Conservation (phyloP, 1,140 invertebrate genomes). For the Eupristina koningsbergeri region DNA sequence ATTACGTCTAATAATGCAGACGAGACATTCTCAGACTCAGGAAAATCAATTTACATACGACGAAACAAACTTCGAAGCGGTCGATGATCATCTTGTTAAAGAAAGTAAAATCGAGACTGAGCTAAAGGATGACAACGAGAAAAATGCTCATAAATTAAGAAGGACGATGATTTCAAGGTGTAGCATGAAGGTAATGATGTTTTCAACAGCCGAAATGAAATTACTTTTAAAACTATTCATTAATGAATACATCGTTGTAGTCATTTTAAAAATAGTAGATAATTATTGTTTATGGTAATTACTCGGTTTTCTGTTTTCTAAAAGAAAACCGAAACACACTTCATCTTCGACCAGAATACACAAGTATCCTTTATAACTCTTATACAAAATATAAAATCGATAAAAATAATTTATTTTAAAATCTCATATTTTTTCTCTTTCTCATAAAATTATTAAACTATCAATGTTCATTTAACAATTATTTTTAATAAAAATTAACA, state of each 20-base stretch:
- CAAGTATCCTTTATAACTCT: no score
- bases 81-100: conserved; percentile 54
- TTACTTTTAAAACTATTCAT: neutral
- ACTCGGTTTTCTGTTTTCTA: no score
- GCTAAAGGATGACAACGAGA: neutral
- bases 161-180: conserved; percentile 18
- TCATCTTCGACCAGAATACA: no score
- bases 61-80: conserved; percentile 11
- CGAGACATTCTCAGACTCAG: conserved; percentile 46
- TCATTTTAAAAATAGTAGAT: neutral
- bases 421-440: no score
- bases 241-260: neutral
- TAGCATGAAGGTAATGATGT: conserved; percentile 10
- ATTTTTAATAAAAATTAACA: no score
- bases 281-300: neutral
- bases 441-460: no score
- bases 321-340: no score
- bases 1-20: conserved; percentile 59
- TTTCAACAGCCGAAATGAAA: neutral
- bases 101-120: conserved; percentile 53
- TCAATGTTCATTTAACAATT: no score
- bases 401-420: no score
- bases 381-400: neutral
- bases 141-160: neutral
- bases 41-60: conserved; percentile 42